These are phyloP conservation scores for Branchinecta lindahli DNA, from an alignment of 1,140 invertebrate genomes.

Conservation along the genomic window DNA sequence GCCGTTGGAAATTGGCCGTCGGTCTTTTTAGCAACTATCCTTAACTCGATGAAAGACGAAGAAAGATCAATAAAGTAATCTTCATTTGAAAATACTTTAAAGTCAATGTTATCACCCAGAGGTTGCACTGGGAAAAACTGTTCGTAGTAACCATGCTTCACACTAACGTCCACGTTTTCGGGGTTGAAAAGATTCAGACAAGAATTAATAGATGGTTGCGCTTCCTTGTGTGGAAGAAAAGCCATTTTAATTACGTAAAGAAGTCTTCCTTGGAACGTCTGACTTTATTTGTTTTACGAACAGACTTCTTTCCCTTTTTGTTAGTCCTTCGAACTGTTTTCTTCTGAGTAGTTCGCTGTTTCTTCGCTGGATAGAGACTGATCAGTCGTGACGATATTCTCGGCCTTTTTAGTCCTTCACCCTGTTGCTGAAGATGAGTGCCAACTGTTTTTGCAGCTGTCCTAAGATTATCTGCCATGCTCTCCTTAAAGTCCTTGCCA, in stretches of 20 bases:
- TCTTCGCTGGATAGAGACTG: background rate
- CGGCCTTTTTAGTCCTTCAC: background rate
- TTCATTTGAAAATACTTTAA: background rate
- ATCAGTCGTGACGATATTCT: background rate
- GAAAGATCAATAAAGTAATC: background rate
- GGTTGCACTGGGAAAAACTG: background rate
- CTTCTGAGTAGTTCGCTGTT: background rate
- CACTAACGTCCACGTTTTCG: background rate
- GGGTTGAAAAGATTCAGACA: background rate
- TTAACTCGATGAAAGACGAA: too few relatives aligned
- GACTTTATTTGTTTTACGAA: background rate
- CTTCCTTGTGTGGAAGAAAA: background rate
- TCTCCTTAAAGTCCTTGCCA: background rate
- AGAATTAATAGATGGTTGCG: background rate
- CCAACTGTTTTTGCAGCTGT: background rate
- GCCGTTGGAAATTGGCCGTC: too few relatives aligned
- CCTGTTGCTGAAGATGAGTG: background rate
- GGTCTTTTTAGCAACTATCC: too few relatives aligned
- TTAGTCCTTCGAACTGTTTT: background rate
- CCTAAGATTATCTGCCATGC: background rate
- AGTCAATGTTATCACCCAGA: background rate
- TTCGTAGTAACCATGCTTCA: background rate
- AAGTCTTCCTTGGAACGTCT: background rate
- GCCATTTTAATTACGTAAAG: background rate
- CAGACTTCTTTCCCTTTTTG: background rate